phyloP scores from a whole-genome alignment of 2,888 invertebrate genomes.

The Celastrina argiolus region DNA sequence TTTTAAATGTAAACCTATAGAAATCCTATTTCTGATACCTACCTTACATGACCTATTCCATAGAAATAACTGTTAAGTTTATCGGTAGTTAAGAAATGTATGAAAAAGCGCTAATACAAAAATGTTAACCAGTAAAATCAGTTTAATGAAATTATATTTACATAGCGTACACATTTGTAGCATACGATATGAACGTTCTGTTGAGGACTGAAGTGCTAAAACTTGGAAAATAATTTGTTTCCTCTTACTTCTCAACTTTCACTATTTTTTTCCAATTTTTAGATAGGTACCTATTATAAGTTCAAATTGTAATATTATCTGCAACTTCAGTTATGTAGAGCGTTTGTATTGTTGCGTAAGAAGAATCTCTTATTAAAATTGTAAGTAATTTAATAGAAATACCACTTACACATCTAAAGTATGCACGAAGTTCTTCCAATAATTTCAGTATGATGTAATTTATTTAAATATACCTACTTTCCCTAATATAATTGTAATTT shows the following conservation, averaged over 20 bases:
- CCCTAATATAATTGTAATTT: not conserved
- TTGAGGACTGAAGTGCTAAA: not conserved
- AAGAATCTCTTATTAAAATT: conserved; percentile 19
- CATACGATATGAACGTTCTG: not conserved
- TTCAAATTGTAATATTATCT: no score
- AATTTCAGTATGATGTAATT: not conserved
- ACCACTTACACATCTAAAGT: conserved; percentile 12
- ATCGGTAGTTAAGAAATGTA: conserved; percentile 18
- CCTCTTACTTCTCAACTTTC: no score
- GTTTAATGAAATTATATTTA: not conserved
- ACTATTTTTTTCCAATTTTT: no score
- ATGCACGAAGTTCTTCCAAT: conserved; percentile 15
- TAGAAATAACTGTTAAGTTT: conserved; percentile 28
- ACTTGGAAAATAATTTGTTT: no score
- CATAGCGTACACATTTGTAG: not conserved
- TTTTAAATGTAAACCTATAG: conserved; percentile 51
- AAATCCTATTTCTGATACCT: conserved; percentile 40
- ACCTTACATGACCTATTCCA: conserved; percentile 44
- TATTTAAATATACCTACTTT: not conserved
- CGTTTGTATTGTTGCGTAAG: not conserved
- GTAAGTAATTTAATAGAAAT: conserved; percentile 9
- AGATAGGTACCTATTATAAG: no score
- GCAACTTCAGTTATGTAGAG: not conserved
- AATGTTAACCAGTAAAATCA: conserved; percentile 6
- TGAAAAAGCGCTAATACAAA: not conserved